Base-by-base conservation (phyloP, 2,797 vertebrate species). In the Peromyscus eremicus region DNA sequence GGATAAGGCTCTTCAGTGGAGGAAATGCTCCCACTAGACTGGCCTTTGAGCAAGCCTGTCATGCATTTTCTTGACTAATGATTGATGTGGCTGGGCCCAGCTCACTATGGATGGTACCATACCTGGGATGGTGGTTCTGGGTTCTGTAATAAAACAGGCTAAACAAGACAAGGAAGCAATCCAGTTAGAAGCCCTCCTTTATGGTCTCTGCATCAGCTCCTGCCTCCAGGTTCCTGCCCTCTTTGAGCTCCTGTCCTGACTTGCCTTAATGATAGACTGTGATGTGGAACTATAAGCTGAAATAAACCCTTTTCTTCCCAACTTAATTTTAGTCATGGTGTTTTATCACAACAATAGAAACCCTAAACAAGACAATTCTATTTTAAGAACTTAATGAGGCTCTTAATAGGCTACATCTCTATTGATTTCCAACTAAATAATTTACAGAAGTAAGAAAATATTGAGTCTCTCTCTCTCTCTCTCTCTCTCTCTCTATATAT, bases 361-460 rank as follows among this genome's bases (percentile, higher is more conserved):
- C 46, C 16, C 16, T 34, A 52, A 76, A 32, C 46, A 79, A 19
- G 27, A 79, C 91, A 94, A 84, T 34, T 57, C 86, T 75, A 7
- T 85, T 96, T 52, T 90, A 92, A 90, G 60, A 92, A 92, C 71
- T 92, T 86, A 49, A 29, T 94, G 68, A 64, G 3, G 7, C 79
- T 80, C 23, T 93, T 71, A 70, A 19, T 46, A 90, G n/a, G 19
- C 17, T 62, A 57, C 0, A 37, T 80, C n/a, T 49, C 32, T 85
- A 19, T 92, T 89, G 60, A 93, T 37, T 92, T 94, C 73, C 29
- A 97, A 62, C 32, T 90, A 84, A 96, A 73, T 70, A 96, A 84
- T 64, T 94, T 84, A 94, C 57, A 68, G 73, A 73, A 77, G 32
- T 92, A 92, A 88, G 40, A 77, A 81, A 76, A 92, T 64, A 75